Percentiles rank a stretch among this genome's conserved stretches.
Evolutionary conservation across 2,797 vertebrate genomes (phyloP).

Genomic region (Peromyscus eremicus): DNA sequence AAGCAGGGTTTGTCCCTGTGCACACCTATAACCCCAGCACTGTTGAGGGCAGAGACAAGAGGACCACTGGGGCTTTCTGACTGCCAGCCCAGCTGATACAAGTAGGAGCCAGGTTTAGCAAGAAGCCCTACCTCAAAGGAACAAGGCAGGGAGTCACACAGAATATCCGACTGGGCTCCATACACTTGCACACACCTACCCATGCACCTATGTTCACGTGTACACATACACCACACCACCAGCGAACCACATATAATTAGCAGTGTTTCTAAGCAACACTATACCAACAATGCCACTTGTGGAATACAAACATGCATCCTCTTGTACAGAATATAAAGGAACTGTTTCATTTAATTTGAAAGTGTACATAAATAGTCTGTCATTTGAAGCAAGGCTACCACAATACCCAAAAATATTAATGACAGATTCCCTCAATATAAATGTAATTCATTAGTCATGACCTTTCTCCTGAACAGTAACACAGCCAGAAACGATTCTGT

Average conservation of each 20-base stretch:
- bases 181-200: background rate
- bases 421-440: background rate
- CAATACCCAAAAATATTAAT: background rate
- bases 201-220: background rate
- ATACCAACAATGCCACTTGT: background rate
- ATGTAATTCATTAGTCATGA: conserved; percentile 28
- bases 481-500: background rate
- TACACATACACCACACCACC: background rate
- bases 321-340: background rate
- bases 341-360: background rate
- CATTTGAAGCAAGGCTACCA: conserved; percentile 30
- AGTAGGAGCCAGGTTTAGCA: background rate
- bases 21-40: background rate
- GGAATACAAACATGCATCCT: background rate
- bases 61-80: background rate
- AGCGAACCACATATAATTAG: background rate
- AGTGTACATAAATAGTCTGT: background rate
- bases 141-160: background rate
- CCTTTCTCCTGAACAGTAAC: conserved; percentile 19
- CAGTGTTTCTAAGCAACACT: conserved; percentile 27
- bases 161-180: background rate
- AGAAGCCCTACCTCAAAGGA: background rate
- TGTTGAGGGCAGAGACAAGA: background rate
- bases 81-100: background rate
- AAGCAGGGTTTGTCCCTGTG: background rate